Evolutionary conservation across 2,888 invertebrate genomes (phyloP).

Genomic region (Aleiodes leptofemur): DNA sequence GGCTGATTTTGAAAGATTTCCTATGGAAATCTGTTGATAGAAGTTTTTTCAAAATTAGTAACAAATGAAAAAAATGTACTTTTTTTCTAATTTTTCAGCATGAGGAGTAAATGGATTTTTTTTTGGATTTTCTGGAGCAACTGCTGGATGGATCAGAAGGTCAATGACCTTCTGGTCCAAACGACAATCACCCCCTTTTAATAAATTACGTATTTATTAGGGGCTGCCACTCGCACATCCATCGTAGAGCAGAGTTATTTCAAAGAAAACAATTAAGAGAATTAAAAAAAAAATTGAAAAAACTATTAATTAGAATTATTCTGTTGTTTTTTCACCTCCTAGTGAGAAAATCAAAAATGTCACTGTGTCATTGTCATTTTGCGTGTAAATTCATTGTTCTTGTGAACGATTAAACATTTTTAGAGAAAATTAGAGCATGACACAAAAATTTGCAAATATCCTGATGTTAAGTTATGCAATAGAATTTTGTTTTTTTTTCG

Average conservation of each 20-base stretch:
- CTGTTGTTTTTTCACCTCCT: conserved; percentile 23
- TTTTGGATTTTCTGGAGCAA: conserved; percentile 54
- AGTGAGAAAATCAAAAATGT: conserved; percentile 16
- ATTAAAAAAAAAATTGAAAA: conserved; percentile 17
- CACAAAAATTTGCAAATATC: conserved; percentile 21
- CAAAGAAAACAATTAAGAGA: conserved; percentile 55
- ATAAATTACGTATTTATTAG: conserved; percentile 7
- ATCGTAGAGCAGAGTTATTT: conserved; percentile 75
- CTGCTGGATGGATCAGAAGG: conserved; percentile 68
- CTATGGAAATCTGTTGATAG: no score
- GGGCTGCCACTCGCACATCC: conserved; percentile 72
- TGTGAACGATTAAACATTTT: neutral
- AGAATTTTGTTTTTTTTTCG: neutral
- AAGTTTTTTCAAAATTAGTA: no score
- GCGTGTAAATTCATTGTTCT: conserved; percentile 8
- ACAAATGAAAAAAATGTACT: no score
- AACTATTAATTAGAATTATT: neutral
- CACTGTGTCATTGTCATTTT: conserved; percentile 2
- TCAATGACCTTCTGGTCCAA: conserved; percentile 62
- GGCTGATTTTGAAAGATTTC: no score
- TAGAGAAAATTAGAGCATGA: conserved; percentile 4
- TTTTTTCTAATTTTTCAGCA: neutral
- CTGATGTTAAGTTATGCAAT: neutral
- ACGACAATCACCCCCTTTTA: conserved; percentile 49
- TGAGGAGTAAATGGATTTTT: conserved; percentile 34